Conservation (phyloP, 2,113 vertebrate species). For the Sebastes fasciatus region DNA sequence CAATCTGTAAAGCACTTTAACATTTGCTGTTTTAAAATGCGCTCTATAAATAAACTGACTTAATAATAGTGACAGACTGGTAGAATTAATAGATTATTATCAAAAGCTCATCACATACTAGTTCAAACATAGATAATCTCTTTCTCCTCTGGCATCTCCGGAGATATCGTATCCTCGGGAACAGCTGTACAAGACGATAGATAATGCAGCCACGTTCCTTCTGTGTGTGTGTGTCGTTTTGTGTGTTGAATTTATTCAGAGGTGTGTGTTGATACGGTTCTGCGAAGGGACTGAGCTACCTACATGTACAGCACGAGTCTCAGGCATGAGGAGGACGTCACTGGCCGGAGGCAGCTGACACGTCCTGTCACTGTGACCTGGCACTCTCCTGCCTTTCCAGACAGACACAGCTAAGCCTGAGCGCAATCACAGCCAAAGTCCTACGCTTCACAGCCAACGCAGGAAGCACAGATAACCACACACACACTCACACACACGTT, state of each 20-base stretch:
- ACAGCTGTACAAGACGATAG: not conserved
- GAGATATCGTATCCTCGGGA: not conserved
- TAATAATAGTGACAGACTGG: not conserved
- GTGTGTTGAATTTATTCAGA: conserved; percentile 28
- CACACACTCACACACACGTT: conserved; percentile 2
- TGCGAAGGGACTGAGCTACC: conserved; percentile 17
- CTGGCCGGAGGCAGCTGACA: conserved; percentile 63
- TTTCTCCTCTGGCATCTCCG: not conserved
- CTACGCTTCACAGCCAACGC: conserved; percentile 64
- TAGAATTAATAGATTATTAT: not conserved
- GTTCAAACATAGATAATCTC: not conserved
- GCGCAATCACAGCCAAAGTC: conserved; percentile 58
- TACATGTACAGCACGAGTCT: conserved; percentile 33
- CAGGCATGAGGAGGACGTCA: conserved; percentile 31
- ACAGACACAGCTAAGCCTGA: conserved; percentile 62
- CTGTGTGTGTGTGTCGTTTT: conserved; percentile 1
- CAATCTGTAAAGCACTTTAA: not conserved
- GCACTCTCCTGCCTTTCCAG: conserved; percentile 57
- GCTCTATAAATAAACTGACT: not conserved
- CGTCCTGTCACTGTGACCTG: conserved; percentile 66
- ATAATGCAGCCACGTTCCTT: not conserved
- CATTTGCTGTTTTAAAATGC: not conserved
- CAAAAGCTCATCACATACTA: not conserved
- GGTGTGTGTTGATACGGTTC: conserved; percentile 15
- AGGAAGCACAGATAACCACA: conserved; percentile 33